phyloP scores from a whole-genome alignment of 1,140 invertebrate species.

The Heliothis virescens region DNA sequence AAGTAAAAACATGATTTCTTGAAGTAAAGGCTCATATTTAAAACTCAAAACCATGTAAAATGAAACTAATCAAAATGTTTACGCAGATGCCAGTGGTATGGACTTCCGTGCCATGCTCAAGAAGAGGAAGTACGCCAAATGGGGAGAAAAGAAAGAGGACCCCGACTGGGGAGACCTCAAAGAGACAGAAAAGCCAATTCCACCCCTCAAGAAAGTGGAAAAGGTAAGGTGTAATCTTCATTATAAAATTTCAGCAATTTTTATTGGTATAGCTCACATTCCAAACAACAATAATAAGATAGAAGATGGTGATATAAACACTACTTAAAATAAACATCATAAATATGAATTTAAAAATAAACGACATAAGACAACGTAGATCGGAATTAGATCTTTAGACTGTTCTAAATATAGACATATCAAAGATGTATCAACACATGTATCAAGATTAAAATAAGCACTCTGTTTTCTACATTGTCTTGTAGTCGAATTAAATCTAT shows the following conservation, averaged over 20 bases:
- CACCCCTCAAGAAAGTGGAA: conserved; percentile 96
- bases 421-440: neutral
- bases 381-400: conserved; percentile 38
- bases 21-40: neutral
- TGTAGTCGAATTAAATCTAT: conserved; percentile 46
- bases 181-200: conserved; percentile 94
- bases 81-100: conserved; percentile 96
- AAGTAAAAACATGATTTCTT: conserved; percentile 28
- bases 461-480: conserved; percentile 50
- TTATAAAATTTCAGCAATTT: neutral
- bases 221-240: conserved; percentile 89
- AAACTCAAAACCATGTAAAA: neutral
- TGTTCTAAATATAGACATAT: conserved; percentile 30
- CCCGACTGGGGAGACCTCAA: conserved; percentile 97
- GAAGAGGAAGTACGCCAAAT: conserved; percentile 98
- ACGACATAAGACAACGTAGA: conserved; percentile 51
- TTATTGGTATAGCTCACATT: neutral
- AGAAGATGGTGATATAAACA: conserved; percentile 75
- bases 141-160: conserved; percentile 95
- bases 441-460: conserved; percentile 15
- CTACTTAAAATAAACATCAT: conserved; percentile 51
- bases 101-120: conserved; percentile 99
- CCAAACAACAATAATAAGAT: conserved; percentile 2
- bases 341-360: conserved; percentile 49
- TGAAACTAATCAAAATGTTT: conserved; percentile 40